A percentile compares a stretch with the other conserved stretches of the same genome.
Conservation (phyloP, 2,888 invertebrate genomes). For the Drosophila leonis region DNA sequence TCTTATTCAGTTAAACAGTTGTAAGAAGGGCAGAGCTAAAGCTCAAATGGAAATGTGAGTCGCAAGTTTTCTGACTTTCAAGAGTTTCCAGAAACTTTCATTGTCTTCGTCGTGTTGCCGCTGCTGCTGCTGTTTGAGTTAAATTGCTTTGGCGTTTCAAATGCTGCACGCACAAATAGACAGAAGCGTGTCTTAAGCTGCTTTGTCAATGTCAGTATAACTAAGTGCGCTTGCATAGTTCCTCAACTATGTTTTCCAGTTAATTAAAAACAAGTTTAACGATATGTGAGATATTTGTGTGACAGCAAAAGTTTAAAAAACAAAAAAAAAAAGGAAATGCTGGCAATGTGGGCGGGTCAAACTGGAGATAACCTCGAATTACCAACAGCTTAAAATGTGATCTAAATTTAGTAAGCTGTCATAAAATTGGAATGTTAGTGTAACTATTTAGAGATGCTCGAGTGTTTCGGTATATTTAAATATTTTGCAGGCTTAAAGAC, state of each 20-base stretch:
- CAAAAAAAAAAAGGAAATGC: neutral
- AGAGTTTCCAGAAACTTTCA: slow-evolving; percentile 37
- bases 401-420: neutral
- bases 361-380: neutral
- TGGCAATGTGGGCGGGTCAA: neutral
- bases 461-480: neutral
- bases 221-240: slow-evolving; percentile 30
- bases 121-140: slow-evolving; percentile 60
- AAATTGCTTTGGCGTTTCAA: slow-evolving; percentile 68
- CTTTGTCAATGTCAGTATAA: slow-evolving; percentile 54
- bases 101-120: slow-evolving; percentile 8
- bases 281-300: slow-evolving; percentile 21
- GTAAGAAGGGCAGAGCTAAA: slow-evolving; percentile 36
- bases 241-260: slow-evolving; percentile 16
- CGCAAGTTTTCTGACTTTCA: slow-evolving; percentile 51
- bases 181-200: slow-evolving; percentile 57
- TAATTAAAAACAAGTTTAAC: slow-evolving; percentile 66
- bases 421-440: neutral
- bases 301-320: slow-evolving; percentile 5
- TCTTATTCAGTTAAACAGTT: slow-evolving; percentile 80
- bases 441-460: neutral
- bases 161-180: slow-evolving; percentile 63
- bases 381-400: neutral
- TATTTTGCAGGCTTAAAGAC: neutral
- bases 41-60: slow-evolving; percentile 64